Evolutionary conservation across 2,113 vertebrate species (phyloP).

Genomic region (Ageneiosus marmoratus): DNA sequence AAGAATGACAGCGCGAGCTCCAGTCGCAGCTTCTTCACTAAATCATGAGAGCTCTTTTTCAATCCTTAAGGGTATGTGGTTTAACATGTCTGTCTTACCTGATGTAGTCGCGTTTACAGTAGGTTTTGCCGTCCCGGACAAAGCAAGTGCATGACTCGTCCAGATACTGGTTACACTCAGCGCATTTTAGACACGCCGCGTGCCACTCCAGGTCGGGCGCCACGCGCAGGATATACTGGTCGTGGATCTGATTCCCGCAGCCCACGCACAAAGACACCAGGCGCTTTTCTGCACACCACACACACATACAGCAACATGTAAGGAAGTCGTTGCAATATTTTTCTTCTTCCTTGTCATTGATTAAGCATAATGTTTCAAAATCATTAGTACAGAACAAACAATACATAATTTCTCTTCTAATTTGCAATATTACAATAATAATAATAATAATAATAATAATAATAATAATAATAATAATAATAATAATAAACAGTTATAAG

Average conservation of each 20-base stretch:
- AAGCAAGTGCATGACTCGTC: conserved; percentile 99
- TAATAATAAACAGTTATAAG: background rate
- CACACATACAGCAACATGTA: conserved; percentile 53
- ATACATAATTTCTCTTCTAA: background rate
- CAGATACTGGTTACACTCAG: conserved; percentile 97
- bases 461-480: background rate
- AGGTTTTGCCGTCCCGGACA: conserved; percentile 98
- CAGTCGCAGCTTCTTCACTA: conserved; percentile 1
- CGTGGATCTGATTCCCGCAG: conserved; percentile 99
- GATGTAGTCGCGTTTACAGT: conserved; percentile 99
- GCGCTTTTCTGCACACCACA: conserved; percentile 91
- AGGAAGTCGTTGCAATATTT: background rate
- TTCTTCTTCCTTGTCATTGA: background rate
- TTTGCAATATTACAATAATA: background rate
- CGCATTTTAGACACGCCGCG: conserved; percentile 97
- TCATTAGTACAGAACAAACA: background rate
- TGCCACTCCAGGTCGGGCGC: conserved; percentile 99
- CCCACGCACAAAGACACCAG: conserved; percentile 98
- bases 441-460: background rate
- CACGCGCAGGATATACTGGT: conserved; percentile 98
- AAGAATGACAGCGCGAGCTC: conserved; percentile 34
- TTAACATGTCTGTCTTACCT: conserved; percentile 78
- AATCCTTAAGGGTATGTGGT: conserved; percentile 4
- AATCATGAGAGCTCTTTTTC: conserved; percentile 14
- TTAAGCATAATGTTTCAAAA: background rate